phyloP scores from a whole-genome alignment of 2,797 vertebrate species.

The Liasis olivaceus region DNA sequence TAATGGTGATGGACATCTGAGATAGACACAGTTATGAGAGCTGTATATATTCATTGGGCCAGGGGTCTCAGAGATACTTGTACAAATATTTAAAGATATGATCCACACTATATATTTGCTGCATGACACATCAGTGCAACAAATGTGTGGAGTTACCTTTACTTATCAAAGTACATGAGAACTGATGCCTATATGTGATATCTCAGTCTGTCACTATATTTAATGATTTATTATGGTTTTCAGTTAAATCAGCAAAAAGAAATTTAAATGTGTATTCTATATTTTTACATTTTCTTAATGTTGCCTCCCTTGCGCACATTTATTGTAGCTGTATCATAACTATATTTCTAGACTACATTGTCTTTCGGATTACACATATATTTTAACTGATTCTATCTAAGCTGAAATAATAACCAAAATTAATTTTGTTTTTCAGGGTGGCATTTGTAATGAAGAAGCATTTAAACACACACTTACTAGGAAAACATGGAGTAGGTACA shows the following conservation, averaged over 20 bases:
- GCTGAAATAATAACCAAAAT: not conserved
- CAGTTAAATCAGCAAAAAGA: not conserved
- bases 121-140: not conserved
- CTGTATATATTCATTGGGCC: not conserved
- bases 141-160: not conserved
- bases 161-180: not conserved
- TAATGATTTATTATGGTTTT: not conserved
- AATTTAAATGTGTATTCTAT: not conserved
- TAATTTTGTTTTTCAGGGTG: conserved; percentile 80
- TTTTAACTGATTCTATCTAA: not conserved
- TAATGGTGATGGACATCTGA: not conserved
- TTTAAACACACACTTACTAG: conserved; percentile 93
- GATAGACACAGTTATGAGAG: not conserved
- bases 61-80: too few species aligned
- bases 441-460: conserved; percentile 99
- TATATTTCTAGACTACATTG: not conserved
- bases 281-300: not conserved
- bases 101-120: not conserved
- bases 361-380: not conserved
- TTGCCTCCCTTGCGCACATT: not conserved
- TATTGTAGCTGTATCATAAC: not conserved
- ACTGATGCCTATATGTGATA: too few species aligned
- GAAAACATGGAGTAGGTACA: conserved; percentile 94
- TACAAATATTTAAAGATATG: not conserved
- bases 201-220: too few species aligned